Base-by-base conservation (phyloP, 2,113 vertebrate genomes). In the Pachycephala philippinensis region DNA sequence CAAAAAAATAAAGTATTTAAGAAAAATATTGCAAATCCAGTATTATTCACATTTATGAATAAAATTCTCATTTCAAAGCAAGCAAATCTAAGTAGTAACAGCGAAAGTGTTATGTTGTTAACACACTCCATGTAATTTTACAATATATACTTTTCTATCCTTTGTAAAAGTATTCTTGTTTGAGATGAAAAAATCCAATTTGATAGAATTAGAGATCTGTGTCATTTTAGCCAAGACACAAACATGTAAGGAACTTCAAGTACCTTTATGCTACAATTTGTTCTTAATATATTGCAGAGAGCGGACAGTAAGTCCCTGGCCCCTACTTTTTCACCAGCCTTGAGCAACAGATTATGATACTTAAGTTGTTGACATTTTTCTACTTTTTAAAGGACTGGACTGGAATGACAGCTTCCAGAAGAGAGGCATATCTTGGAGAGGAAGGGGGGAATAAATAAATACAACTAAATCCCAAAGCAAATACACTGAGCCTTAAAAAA, bases 361-460 rank as follows among this genome's bases (percentile, higher is more conserved):
- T 54, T 7, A 86, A 81, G 6, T 30, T 89, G 28, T n/a, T 74
- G 31, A 39, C 1, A 37, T 74, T 84, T 59, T 53, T 66, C 42
- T 89, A 9, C 23, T 22, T 84, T 40, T 59, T 26, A 52, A 45
- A 59, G 14, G 6, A 71, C 10, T 4, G 3, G 22, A 76, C 68
- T 2, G 10, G 15, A 74, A 84, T 15, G 7, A 69, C 74, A 59
- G 23, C 2, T 76, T 89, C 56, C n/a, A 56, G 37, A 80, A 90
- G 8, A 9, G 16, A 61, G 11, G 2, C 0, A 21, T 42, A 45
- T 23, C 9, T 17, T 8, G 7, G 10, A 14, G 11, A 4, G 3
- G 8, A 69, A 76, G 24, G 3, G 3, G 3, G 6, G 8, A 68
- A 21, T 40, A 68, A 63, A 53, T 27, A 74, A 65, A 69, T 50